A percentile compares a stretch with the other conserved stretches of the same genome.
phyloP scores from a whole-genome alignment of 2,113 vertebrate genomes.

The Catharus fuscescens region DNA sequence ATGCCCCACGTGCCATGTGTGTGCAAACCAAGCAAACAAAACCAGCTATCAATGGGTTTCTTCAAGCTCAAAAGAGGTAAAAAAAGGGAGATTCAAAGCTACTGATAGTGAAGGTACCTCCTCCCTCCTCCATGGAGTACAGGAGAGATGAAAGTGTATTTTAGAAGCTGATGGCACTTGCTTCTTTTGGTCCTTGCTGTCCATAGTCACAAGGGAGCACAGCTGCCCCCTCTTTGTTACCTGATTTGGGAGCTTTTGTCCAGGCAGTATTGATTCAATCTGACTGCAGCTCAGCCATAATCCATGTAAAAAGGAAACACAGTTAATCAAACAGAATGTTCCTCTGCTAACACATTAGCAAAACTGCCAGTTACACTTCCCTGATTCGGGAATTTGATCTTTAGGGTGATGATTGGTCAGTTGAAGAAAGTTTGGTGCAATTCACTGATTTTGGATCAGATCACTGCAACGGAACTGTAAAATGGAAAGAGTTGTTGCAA shows the following conservation, averaged over 20 bases:
- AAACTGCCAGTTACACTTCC: neutral
- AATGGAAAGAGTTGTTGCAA: neutral
- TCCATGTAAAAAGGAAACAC: slow-evolving; percentile 65
- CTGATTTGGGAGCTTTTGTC: slow-evolving; percentile 76
- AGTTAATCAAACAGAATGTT: neutral
- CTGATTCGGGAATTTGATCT: neutral
- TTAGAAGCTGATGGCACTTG: slow-evolving; percentile 67
- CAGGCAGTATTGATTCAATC: slow-evolving; percentile 85
- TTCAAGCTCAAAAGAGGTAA: neutral
- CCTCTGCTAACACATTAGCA: neutral
- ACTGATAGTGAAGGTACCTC: neutral
- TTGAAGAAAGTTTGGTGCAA: neutral
- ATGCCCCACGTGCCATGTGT: neutral
- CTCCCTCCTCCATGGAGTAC: neutral
- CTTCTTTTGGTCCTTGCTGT: slow-evolving; percentile 76
- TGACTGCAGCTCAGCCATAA: slow-evolving; percentile 85
- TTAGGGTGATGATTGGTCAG: neutral
- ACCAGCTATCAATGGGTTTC: neutral
- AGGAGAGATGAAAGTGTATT: neutral
- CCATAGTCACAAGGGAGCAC: slow-evolving; percentile 83
- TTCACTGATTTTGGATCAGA: neutral
- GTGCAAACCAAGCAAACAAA: neutral
- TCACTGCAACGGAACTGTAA: neutral
- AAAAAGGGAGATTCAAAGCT: neutral
- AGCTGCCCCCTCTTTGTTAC: slow-evolving; percentile 82